Evolutionary conservation across 2,113 vertebrate genomes (phyloP), one percentile per base, ranked within the genome.

Genomic region (Hypocryptadius cinnamomeus): DNA sequence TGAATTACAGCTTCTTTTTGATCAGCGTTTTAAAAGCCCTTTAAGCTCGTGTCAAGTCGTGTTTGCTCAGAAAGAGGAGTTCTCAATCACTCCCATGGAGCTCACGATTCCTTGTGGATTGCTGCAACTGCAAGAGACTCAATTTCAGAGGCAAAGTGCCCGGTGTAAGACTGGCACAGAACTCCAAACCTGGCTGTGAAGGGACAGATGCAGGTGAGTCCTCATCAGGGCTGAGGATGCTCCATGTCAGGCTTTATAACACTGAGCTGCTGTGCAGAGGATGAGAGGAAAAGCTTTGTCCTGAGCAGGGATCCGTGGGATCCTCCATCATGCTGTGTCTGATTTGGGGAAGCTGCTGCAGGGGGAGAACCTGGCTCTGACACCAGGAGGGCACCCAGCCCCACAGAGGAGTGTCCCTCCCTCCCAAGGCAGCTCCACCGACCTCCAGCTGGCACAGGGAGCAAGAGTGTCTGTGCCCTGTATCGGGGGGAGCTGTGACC

Each of bases 301-400:
- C 47, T 2, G 13, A 31, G 61, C 56, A 37, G 53, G 28, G 15
- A 22, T 40, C 28, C 0, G 0, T 9, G n/a, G 25, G 15, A 19
- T 31, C 37, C 27, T 72, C 7, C 9, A 9, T 17, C 50, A 6
- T 1, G 1, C 30, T 44, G 53, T 35, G 39, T 22, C 57, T 1
- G 14, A 47, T 48, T 13, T 9, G 9, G 31, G 40, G 44, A 48
- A 54, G 60, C 15, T 9, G 60, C 60, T 44, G 77, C 50, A 13
- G 30, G 1, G 3, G 13, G 3, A 65, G 27, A 48, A 10, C 35
- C 28, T 61, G 50, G 22, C 31, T 44, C 31, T 53, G 42, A 30
- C 40, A 35, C 23, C 45, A 68, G n/a, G 23, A 60, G 28, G 28
- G 33, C 61, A 44, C 45, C 47, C n/a, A 60, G 53, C 44, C 21